A percentile compares a stretch with the other conserved stretches of the same genome.
These are phyloP conservation scores for Conchocele bisecta DNA, from an alignment of 2,888 invertebrate species.

Conservation along the genomic window DNA sequence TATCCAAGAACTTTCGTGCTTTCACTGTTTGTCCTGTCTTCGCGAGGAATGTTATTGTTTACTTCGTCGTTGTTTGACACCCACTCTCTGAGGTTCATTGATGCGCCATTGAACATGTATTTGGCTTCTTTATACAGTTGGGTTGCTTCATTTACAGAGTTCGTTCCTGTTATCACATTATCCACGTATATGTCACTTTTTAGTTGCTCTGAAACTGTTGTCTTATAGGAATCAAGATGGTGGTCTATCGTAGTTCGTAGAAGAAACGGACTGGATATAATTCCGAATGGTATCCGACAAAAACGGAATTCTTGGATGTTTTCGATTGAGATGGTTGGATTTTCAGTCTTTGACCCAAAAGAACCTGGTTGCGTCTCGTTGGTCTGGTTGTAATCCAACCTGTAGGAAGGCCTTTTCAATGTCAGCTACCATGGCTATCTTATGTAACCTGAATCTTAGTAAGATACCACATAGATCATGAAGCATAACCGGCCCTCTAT, in stretches of 20 bases:
- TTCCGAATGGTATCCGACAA: conserved; percentile 8
- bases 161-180: conserved; percentile 3
- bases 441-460: conserved; percentile 17
- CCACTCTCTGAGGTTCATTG: conserved; percentile 22
- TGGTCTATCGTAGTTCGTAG: conserved; percentile 6
- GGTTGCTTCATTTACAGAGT: not conserved
- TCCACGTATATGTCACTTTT: conserved; percentile 18
- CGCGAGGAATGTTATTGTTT: not conserved
- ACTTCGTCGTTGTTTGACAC: conserved; percentile 4
- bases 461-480: conserved; percentile 24
- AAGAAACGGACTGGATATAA: conserved; percentile 11
- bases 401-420: conserved; percentile 22
- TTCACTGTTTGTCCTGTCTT: not conserved
- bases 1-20: conserved; percentile 16
- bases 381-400: conserved; percentile 9
- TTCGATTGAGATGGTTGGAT: not conserved
- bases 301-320: conserved; percentile 13
- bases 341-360: conserved; percentile 17
- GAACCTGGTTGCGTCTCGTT: conserved; percentile 19
- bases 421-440: conserved; percentile 10
- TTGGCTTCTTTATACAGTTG: conserved; percentile 2
- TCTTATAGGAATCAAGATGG: not conserved
- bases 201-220: not conserved
- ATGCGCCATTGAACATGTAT: not conserved
- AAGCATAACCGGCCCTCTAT: no score